These are phyloP conservation scores for Mayetiola destructor DNA, from an alignment of 2,888 invertebrate species.

Conservation along the genomic window DNA sequence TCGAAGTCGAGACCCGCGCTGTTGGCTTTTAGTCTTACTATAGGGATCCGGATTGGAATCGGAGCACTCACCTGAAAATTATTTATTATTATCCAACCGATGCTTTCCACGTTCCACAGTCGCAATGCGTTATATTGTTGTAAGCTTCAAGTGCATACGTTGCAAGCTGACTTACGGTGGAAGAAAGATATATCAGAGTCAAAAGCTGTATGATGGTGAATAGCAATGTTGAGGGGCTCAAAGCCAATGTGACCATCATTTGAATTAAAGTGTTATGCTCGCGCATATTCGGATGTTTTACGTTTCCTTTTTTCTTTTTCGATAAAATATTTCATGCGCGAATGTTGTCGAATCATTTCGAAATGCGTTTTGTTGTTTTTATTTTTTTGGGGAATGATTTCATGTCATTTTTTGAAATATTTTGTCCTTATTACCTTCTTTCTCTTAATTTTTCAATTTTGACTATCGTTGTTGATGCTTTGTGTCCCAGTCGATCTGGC, in stretches of 20 bases:
- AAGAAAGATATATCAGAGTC: neutral
- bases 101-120: neutral
- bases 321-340: neutral
- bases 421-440: too few species aligned
- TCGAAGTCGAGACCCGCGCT: neutral
- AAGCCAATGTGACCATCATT: constrained; percentile 11
- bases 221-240: neutral
- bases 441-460: too few species aligned
- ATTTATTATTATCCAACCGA: neutral
- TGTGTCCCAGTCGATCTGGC: neutral
- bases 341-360: neutral
- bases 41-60: too few species aligned
- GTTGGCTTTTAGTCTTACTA: too few species aligned
- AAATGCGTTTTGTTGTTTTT: neutral
- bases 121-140: neutral
- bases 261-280: constrained; percentile 1
- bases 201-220: too few species aligned
- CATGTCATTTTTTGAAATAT: too few species aligned
- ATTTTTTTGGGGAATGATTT: too few species aligned
- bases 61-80: too few species aligned
- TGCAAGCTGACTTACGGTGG: neutral
- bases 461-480: neutral
- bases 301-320: neutral
- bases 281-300: neutral
- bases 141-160: neutral